Conservation (phyloP, 2,888 invertebrate genomes). For the Archips xylosteana region DNA sequence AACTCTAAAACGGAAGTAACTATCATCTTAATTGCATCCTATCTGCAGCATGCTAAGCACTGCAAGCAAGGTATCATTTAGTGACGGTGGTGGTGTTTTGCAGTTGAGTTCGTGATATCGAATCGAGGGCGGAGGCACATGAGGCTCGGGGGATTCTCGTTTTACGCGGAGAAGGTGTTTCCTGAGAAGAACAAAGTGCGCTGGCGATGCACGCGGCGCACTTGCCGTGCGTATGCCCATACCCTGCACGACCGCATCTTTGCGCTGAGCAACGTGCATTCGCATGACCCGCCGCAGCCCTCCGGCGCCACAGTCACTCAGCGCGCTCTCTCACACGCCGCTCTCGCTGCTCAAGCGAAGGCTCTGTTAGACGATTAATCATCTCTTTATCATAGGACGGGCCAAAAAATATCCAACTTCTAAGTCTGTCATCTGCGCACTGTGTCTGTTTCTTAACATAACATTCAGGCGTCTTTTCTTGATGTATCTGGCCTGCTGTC, state of each 20-base stretch:
- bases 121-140: slow-evolving; percentile 82
- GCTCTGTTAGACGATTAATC: slow-evolving; percentile 68
- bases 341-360: slow-evolving; percentile 65
- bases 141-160: slow-evolving; percentile 81
- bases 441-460: not conserved
- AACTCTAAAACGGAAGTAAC: not conserved
- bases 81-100: slow-evolving; percentile 67
- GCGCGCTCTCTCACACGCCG: slow-evolving; percentile 52
- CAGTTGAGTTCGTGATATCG: slow-evolving; percentile 85
- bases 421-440: not conserved
- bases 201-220: slow-evolving; percentile 82
- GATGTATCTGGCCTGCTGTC: not conserved
- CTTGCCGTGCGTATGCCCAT: slow-evolving; percentile 82
- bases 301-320: slow-evolving; percentile 51
- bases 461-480: not conserved
- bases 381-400: not conserved
- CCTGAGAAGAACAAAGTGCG: slow-evolving; percentile 83
- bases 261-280: slow-evolving; percentile 80
- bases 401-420: not conserved
- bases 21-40: slow-evolving; percentile 16
- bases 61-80: slow-evolving; percentile 49
- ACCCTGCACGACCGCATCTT: slow-evolving; percentile 81
- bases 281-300: slow-evolving; percentile 69
- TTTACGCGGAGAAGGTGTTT: slow-evolving; percentile 83
- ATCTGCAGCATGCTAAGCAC: slow-evolving; percentile 11